These are phyloP conservation scores for Ectropis crepuscularia DNA, from an alignment of 2,888 invertebrate species.

Conservation along the genomic window DNA sequence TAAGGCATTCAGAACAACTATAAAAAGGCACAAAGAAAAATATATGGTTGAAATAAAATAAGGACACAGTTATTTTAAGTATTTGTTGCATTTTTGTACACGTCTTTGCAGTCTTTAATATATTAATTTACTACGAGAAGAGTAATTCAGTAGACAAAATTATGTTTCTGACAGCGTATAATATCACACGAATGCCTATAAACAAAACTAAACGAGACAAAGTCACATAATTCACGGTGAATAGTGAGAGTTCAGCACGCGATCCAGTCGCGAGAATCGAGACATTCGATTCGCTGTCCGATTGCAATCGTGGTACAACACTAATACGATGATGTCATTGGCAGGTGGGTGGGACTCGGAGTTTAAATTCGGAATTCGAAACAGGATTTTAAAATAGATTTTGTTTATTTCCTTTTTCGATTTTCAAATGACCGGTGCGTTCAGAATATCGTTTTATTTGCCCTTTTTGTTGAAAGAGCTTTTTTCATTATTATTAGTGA, in stretches of 20 bases:
- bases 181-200: constrained; percentile 69
- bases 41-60: constrained; percentile 6
- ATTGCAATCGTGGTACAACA: constrained; percentile 56
- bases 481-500: too few species aligned
- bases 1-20: constrained; percentile 17
- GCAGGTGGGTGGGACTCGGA: constrained; percentile 52
- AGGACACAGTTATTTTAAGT: constrained; percentile 11
- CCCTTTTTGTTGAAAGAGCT: too few species aligned
- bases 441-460: constrained; percentile 3
- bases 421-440: constrained; percentile 35
- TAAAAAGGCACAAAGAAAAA: constrained; percentile 16
- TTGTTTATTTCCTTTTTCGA: constrained; percentile 46
- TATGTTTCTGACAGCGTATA: constrained; percentile 56
- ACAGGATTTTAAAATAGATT: constrained; percentile 43
- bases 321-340: constrained; percentile 62
- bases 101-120: constrained; percentile 38
- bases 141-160: constrained; percentile 50
- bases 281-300: constrained; percentile 54
- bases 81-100: constrained; percentile 21
- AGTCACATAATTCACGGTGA: constrained; percentile 75
- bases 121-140: constrained; percentile 48
- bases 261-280: constrained; percentile 62
- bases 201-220: constrained; percentile 76
- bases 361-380: constrained; percentile 54
- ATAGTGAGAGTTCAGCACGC: constrained; percentile 76